Evolutionary conservation across 1,140 invertebrate species (phyloP), one percentile per base, ranked within the genome.

Genomic region (Brachionus calyciflorus): DNA sequence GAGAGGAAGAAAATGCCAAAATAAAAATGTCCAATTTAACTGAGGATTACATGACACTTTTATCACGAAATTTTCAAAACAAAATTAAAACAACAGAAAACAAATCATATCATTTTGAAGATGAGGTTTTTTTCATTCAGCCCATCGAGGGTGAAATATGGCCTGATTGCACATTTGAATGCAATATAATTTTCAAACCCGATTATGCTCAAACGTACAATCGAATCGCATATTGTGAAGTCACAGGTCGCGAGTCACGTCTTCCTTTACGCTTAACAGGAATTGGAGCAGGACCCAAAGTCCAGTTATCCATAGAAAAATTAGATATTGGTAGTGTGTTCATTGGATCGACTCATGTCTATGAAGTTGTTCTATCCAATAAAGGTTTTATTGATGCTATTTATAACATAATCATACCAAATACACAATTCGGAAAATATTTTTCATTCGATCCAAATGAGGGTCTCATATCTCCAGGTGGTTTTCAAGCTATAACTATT

Each of bases 261-360:
- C 79, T 86, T 12, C 83, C 84, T 33, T 73, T 86, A 21, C 80
- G 81, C 41, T 81, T 86, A 60, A 80, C 79, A 26, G 85, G 84
- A 9, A 81, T 83, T 57, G 85, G 84, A 21, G 79, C 81, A 24
- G 85, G 85, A 60, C 84, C 85, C n/a, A 81, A 80, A 76, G 80
- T 85, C 3, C 80, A 85, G 55, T 81, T 85, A 24, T 84, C 84
- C 9, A 81, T 82, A 68, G 80, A 84, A 41, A 76, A 70, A 6
- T 78, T 86, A 17, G 84, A 86, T 55, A 81, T 86, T 80, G 83
- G 85, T n/a, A 82, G 82, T 73, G 83, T 86, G 51, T 85, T 85
- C 76, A 82, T 86, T 63, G 81, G 81, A 24, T 84, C 84, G 1
- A 81, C 77, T 26, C 84, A 85, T 77, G 79, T 78, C 12, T 85